Percentiles rank a stretch among this genome's conserved stretches.
phyloP scores from a whole-genome alignment of 2,797 vertebrate genomes.

The Phaenicophaeus curvirostris region DNA sequence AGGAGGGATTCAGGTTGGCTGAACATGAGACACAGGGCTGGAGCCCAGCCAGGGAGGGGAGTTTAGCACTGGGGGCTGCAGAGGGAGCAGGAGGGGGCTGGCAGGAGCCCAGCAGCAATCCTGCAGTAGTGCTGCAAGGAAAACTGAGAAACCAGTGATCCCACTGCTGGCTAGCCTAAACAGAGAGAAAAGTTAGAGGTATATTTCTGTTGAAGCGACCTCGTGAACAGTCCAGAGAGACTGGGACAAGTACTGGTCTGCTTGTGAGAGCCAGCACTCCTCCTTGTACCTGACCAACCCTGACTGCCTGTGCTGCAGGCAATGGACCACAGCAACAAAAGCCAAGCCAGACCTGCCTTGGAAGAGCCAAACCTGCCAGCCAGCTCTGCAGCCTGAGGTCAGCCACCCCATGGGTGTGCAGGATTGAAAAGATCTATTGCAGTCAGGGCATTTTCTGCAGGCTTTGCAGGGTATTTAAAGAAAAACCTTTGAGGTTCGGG shows the following conservation, averaged over 20 bases:
- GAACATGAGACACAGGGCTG: not conserved
- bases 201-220: not conserved
- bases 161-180: not conserved
- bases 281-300: not conserved
- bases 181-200: not conserved
- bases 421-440: not conserved
- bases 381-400: not conserved
- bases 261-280: not conserved
- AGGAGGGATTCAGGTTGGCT: not conserved
- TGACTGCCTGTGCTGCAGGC: rapidly evolving
- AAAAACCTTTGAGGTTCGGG: not conserved
- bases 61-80: not conserved
- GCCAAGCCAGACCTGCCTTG: not conserved
- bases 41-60: not conserved
- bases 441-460: not conserved
- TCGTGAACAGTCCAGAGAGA: not conserved
- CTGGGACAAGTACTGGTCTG: not conserved
- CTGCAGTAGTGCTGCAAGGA: not conserved
- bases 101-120: not conserved
- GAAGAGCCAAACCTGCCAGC: not conserved
- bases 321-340: not conserved
- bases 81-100: not conserved
- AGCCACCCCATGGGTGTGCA: rapidly evolving
- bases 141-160: not conserved
- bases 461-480: not conserved